A percentile compares a stretch with the other conserved stretches of the same genome.
These are phyloP conservation scores for Caradrina kadenii DNA, from an alignment of 2,888 invertebrate species.

Conservation along the genomic window DNA sequence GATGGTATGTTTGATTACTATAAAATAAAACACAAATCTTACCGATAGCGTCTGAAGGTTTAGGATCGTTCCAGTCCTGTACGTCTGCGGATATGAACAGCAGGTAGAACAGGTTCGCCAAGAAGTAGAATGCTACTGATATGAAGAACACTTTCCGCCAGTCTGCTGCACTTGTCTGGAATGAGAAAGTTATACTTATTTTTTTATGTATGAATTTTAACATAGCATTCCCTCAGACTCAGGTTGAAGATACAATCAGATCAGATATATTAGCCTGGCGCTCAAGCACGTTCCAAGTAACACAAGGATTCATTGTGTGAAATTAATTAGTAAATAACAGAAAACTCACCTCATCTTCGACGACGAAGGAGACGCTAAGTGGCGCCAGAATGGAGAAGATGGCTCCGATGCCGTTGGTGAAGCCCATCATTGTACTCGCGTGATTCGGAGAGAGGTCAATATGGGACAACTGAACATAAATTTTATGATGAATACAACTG, in stretches of 20 bases:
- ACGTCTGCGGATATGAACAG: conserved; percentile 91
- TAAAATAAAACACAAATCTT: conserved; percentile 34
- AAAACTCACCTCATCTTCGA: conserved; percentile 91
- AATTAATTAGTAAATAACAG: neutral
- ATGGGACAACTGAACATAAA: conserved; percentile 92
- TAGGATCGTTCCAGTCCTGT: conserved; percentile 91
- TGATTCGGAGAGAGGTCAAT: conserved; percentile 96
- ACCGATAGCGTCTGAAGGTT: conserved; percentile 71
- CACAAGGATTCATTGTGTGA: no score
- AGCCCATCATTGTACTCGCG: conserved; percentile 96
- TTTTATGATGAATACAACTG: no score
- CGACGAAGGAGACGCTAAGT: conserved; percentile 92
- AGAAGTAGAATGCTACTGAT: conserved; percentile 91
- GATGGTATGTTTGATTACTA: no score
- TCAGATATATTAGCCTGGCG: no score
- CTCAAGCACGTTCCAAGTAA: no score
- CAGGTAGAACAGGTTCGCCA: conserved; percentile 91
- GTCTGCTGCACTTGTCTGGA: conserved; percentile 87
- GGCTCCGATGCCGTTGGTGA: conserved; percentile 95
- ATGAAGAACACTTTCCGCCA: conserved; percentile 92
- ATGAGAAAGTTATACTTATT: conserved; percentile 43
- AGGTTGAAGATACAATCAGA: no score
- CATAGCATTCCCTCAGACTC: no score
- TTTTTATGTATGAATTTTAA: no score
- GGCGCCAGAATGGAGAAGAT: conserved; percentile 95